phyloP scores from a whole-genome alignment of 2,797 vertebrate species.

The Galago senegalensis region DNA sequence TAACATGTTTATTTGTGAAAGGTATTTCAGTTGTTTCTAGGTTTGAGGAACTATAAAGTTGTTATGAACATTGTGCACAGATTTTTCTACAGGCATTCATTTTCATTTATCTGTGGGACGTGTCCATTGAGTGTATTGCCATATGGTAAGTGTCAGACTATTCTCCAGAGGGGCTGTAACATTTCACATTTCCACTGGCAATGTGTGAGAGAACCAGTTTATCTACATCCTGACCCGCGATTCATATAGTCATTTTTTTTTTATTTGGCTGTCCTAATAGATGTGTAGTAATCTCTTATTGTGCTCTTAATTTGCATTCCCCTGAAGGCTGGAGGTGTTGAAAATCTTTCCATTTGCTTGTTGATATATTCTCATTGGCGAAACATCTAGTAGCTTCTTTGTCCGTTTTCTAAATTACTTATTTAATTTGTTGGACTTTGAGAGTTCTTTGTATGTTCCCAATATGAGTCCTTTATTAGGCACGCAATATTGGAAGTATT shows the following conservation, averaged over 20 bases:
- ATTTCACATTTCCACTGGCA: background rate
- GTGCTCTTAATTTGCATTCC: background rate
- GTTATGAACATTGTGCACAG: background rate
- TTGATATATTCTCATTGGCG: background rate
- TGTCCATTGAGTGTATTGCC: accelerated
- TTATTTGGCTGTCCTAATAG: background rate
- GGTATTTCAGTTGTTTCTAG: background rate
- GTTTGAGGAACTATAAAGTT: background rate
- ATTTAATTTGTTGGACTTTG: background rate
- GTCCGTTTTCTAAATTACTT: background rate
- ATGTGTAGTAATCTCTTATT: background rate
- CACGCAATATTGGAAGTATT: background rate
- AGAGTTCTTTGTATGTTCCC: background rate
- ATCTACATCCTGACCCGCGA: background rate
- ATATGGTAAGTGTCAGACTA: background rate
- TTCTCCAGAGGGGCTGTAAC: background rate
- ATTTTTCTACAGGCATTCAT: background rate
- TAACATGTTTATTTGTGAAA: background rate
- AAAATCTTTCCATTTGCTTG: background rate
- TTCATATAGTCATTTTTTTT: background rate
- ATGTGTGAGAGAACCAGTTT: background rate
- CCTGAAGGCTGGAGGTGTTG: background rate
- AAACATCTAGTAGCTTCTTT: background rate
- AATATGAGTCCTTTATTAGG: background rate
- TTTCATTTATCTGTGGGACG: background rate